Base-by-base conservation (phyloP, 2,888 invertebrate species). In the Biston betularia region DNA sequence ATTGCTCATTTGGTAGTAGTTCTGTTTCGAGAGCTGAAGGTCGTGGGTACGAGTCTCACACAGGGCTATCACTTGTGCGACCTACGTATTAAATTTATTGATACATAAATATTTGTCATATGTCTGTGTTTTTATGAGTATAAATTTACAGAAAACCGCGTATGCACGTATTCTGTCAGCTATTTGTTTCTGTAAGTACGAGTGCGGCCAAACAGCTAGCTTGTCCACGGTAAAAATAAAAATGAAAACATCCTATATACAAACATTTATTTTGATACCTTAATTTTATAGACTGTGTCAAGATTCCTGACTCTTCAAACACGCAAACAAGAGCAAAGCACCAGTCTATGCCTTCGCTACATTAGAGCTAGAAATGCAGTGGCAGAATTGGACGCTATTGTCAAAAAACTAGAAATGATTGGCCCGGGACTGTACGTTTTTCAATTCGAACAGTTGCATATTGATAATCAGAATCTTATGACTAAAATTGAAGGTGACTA, bases 401-500 rank as follows among this genome's bases (percentile, higher is more conserved):
- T 92, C 1, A 83, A 84, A 3, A 88, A 89, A 49, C 78, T 94
- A 50, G 93, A 94, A 73, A 87, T 76, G 63, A 73, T 94, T 0
- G 93, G 89, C 0, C 93, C 93, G 0, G 92, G 93, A 3, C 84
- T 94, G 0, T 90, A 90, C 54, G 92, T 94, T 0, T 89, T 89
- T 2, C 89, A 93, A 9, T 94, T 86, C 69, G 91, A 94, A 70
- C 92, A 92, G 68, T 85, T 94, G 4, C 70, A 84, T 65, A 84
- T 90, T 50, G 93, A 94, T 50, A 81, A 91, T 57, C 91, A 93
- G 66, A 93, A 91, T 55, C 89, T 73, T 53, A 81, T 83, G 71
- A 87, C 80, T 7, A 94, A 93, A 79, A 90, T 93, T 72, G 94
- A 94, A 90, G 94, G 94, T 92, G 76, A 69, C 15, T 52, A 12